Base-by-base conservation (phyloP, 2,888 invertebrate species). In the Muschampia plurimacula region DNA sequence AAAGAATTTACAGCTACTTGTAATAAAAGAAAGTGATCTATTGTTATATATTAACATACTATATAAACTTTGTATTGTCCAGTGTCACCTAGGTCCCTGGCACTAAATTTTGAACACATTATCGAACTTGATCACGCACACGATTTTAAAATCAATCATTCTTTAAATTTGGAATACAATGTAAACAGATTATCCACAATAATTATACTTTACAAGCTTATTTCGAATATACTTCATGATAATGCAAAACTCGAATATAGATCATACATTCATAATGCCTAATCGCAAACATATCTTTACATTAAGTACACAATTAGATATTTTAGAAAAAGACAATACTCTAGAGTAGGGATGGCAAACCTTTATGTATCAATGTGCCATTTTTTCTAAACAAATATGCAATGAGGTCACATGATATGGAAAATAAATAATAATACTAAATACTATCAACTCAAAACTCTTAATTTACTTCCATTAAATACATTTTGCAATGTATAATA, bases 21-120 rank as follows among this genome's bases (percentile, higher is more conserved):
- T 52, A 44, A 44, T n/a, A 52, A 52, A 15, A 15, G 2, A 52
- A 52, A 52, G 1, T 15, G 8, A 6, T 9, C 22, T 55, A 52
- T 55, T 22, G 9, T 55, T 55, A 39, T 39, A 15, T 2, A 62
- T 41, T 62, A 39, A 13, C 65, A 46, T 15, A 32, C 13, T 32
- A 59, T 59, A 64, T n/a, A 39, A 44, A 41, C 57, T 65, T 66
- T 60, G 39, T 72, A 72, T 68, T 78, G 79, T 70, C 71, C 67
- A 67, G 62, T 67, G 72, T 72, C 72, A 67, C 67, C 6, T 63
- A 12, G 74, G 72, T 74, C 76, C 78, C 84, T 85, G 86, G 85
- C 87, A 88, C 86, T 80, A 77, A 83, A 83, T 82, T 85, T 86
- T 86, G 89, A 90, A 90, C 90, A 90, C 89, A 88, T 87, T 15